These are phyloP conservation scores for Microcebus tavaratra DNA, from an alignment of 2,113 vertebrate genomes.

Conservation along the genomic window DNA sequence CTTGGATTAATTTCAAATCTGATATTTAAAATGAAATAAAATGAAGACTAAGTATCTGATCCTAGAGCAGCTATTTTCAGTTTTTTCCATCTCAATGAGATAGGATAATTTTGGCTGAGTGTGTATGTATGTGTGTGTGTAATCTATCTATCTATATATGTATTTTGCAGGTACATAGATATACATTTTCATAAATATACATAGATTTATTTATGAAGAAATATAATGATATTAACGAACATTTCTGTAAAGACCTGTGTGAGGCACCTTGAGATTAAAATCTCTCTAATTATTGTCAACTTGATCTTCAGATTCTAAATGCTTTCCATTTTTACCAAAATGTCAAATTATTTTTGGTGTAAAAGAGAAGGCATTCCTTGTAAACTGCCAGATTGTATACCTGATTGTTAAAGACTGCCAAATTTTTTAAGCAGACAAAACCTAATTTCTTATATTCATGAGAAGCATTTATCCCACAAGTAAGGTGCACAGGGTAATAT, in stretches of 20 bases:
- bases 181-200: neutral
- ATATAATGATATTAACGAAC: constrained; percentile 25
- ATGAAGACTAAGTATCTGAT: neutral
- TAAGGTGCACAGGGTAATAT: neutral
- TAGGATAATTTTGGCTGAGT: neutral
- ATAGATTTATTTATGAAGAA: neutral
- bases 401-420: constrained; percentile 62
- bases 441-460: neutral
- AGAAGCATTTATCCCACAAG: constrained; percentile 28
- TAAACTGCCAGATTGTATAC: constrained; percentile 67
- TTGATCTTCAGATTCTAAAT: constrained; percentile 66
- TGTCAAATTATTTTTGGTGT: constrained; percentile 77
- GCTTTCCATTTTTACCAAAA: constrained; percentile 73
- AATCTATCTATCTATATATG: neutral
- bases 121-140: neutral
- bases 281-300: constrained; percentile 50
- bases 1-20: constrained; percentile 52
- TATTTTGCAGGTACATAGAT: neutral
- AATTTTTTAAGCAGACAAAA: constrained; percentile 56
- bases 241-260: neutral
- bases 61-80: constrained; percentile 1
- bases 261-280: neutral
- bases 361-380: constrained; percentile 45
- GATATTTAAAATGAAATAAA: constrained; percentile 57
- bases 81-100: neutral